phyloP scores from a whole-genome alignment of 2,888 invertebrate species.

The Lepidochitona cinerea region DNA sequence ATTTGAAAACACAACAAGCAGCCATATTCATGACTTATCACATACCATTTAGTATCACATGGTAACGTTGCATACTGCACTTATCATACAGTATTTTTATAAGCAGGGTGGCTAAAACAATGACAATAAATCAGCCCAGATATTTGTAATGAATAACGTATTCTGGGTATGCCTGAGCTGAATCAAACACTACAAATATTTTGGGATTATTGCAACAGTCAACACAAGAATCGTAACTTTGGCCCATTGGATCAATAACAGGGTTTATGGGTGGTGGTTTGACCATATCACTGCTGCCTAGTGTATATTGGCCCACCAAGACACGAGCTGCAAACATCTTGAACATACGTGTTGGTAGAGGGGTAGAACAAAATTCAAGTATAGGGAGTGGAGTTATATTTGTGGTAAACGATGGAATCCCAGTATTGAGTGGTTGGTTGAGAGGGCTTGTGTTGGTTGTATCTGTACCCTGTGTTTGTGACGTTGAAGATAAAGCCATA shows the following conservation, averaged over 20 bases:
- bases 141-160: constrained; percentile 60
- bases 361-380: no score
- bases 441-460: constrained; percentile 5
- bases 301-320: constrained; percentile 59
- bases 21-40: no score
- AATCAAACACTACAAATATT: constrained; percentile 67
- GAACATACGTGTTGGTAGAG: constrained; percentile 28
- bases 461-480: background rate
- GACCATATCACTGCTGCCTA: constrained; percentile 50
- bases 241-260: constrained; percentile 53
- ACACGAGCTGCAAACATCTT: constrained; percentile 63
- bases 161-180: constrained; percentile 65
- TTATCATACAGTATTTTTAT: no score
- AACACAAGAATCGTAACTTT: constrained; percentile 65
- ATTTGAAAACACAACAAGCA: no score
- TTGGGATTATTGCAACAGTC: constrained; percentile 58
- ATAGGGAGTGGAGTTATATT: background rate
- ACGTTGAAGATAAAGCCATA: background rate
- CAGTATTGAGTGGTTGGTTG: no score
- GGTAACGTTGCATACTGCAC: no score
- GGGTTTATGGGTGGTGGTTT: constrained; percentile 58
- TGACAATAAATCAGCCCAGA: no score
- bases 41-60: no score
- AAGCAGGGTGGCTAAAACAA: no score
- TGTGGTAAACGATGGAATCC: no score